Evolutionary conservation across 2,113 vertebrate species (phyloP).

Genomic region (Numenius arquata): DNA sequence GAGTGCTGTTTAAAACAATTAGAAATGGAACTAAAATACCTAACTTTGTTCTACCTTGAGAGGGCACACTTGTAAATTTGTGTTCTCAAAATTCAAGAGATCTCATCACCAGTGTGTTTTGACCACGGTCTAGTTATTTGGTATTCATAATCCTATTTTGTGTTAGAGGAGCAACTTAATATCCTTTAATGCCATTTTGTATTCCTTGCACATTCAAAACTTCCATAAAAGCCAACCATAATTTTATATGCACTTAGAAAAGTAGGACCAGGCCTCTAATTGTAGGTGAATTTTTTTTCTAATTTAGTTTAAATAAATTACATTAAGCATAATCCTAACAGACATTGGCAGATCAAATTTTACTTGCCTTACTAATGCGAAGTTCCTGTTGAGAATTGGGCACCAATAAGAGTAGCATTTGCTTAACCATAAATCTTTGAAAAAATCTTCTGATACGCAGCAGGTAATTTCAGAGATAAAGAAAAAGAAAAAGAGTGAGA

Average conservation of each 20-base stretch:
- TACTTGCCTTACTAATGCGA: neutral
- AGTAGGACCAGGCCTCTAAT: neutral
- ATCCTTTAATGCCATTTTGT: neutral
- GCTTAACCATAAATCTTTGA: neutral
- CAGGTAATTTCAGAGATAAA: conserved; percentile 14
- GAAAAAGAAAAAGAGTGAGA: neutral
- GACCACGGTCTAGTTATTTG: neutral
- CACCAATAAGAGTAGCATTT: neutral
- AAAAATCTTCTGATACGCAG: neutral
- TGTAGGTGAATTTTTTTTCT: neutral
- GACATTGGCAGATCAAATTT: neutral
- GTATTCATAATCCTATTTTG: neutral
- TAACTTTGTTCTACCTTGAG: neutral
- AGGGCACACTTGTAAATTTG: neutral
- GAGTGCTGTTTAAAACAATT: neutral
- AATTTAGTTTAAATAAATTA: neutral
- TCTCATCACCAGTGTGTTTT: neutral
- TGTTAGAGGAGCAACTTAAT: neutral
- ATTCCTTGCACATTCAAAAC: neutral
- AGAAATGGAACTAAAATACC: neutral
- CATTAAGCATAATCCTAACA: neutral
- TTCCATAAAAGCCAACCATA: neutral
- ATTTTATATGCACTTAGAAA: neutral
- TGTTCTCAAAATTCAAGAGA: neutral
- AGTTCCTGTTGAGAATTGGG: neutral